phyloP scores from a whole-genome alignment of 2,888 invertebrate species.

The Argyra leucocephala region DNA sequence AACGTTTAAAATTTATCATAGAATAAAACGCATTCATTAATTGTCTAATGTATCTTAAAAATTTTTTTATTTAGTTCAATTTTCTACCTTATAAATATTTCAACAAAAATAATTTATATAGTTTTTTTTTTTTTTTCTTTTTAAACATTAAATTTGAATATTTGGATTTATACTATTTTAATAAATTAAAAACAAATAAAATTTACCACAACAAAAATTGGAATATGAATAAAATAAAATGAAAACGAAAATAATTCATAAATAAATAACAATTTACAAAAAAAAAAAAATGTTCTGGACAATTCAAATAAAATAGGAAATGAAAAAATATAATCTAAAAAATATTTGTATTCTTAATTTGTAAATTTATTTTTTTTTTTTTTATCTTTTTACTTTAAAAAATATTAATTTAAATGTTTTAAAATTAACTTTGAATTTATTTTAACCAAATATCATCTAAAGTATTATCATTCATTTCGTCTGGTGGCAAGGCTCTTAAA shows the following conservation, averaged over 20 bases:
- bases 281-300: not conserved
- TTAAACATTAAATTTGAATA: not conserved
- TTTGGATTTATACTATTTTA: not conserved
- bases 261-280: too few species aligned
- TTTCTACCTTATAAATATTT: conserved; percentile 6
- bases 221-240: too few species aligned
- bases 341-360: not conserved
- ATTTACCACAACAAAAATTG: not conserved
- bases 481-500: conserved; percentile 63
- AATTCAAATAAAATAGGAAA: not conserved
- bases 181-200: not conserved
- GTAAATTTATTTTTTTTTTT: not conserved
- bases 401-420: not conserved
- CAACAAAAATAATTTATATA: not conserved
- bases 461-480: conserved; percentile 60
- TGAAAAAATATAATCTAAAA: not conserved
- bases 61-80: conserved; percentile 1
- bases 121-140: not conserved
- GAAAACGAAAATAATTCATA: too few species aligned
- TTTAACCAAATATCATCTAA: conserved; percentile 76
- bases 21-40: not conserved
- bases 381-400: not conserved
- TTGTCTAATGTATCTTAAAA: not conserved
- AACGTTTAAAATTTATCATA: not conserved
- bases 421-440: conserved; percentile 12